Evolutionary conservation across 2,888 invertebrate genomes (phyloP), one percentile per base, ranked within the genome.

Genomic region (Lycaena phlaeas): DNA sequence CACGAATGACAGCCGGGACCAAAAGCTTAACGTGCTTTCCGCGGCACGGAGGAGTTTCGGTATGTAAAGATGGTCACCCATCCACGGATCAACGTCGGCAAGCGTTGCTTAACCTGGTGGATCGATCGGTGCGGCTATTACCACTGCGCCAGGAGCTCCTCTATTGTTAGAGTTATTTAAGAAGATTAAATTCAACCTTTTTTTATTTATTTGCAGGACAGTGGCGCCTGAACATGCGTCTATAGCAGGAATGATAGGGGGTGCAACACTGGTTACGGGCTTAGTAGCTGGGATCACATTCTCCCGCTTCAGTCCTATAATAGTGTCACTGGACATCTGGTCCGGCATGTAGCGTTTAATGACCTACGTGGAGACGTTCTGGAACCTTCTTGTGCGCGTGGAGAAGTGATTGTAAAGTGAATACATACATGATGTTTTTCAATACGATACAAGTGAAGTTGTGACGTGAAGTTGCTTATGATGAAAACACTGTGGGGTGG

Each of bases 201-300:
- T n/a, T n/a, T n/a, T n/a, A n/a, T 84, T 6, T 4, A 14, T 27
- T 48, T 86, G 34, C 75, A 94, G 95, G 49, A 88, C 87, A 27
- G 95, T 95, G 10, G 91, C 93, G n/a, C 89, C 91, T 0, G 90
- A 94, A 58, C 86, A 95, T 68, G 92, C 94, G 10, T 84, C 92
- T 0, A 91, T 90, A 0, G 98, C 98, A 0, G 98, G 98, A 42
- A 98, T 98, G 98, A 94, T 96, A 70, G 97, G 94, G 28, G 96
- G 94, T 0, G 97, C 98, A 12, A 92, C 92, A 59, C 87, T 99
- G 1, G 92, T 98, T 22, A 91, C 95, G 0, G 98, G 98, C 30
- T 92, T 98, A 36, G 90, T 95, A 45, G 61, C 79, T 5, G 98
- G 98, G n/a, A 89, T 98, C 44, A 57, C 70, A 0, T 91, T 92